Conservation (phyloP, 2,888 invertebrate genomes). For the Venusia cambrica region DNA sequence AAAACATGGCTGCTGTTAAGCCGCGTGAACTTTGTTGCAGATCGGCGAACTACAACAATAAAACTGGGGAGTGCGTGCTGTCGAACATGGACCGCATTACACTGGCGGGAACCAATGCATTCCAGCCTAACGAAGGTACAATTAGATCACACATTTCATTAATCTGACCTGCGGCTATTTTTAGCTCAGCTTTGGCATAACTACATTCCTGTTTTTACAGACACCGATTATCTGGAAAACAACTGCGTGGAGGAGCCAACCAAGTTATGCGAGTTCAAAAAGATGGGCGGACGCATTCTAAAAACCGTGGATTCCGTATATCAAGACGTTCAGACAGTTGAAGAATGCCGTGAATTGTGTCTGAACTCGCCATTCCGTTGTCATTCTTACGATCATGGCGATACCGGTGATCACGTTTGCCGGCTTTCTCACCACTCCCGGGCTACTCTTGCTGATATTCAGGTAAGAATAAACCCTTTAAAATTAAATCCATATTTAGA, state of each 20-base stretch:
- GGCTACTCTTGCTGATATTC: slow-evolving; percentile 92
- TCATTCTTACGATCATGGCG: slow-evolving; percentile 96
- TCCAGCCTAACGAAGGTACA: slow-evolving; percentile 84
- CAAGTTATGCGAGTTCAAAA: slow-evolving; percentile 96
- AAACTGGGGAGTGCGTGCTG: slow-evolving; percentile 91
- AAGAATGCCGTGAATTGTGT: slow-evolving; percentile 94
- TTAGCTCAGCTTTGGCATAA: slow-evolving; percentile 13
- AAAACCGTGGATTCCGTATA: slow-evolving; percentile 97
- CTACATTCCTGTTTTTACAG: slow-evolving; percentile 40
- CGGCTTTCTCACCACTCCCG: slow-evolving; percentile 95
- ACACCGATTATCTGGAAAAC: slow-evolving; percentile 93
- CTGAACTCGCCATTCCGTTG: slow-evolving; percentile 94
- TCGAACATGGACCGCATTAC: slow-evolving; percentile 96
- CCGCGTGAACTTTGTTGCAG: slow-evolving; percentile 81
- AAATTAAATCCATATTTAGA: no score
- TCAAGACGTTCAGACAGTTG: slow-evolving; percentile 92
- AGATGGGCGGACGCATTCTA: slow-evolving; percentile 91
- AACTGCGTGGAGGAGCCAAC: slow-evolving; percentile 97
- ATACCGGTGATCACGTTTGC: slow-evolving; percentile 96
- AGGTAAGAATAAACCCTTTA: slow-evolving; percentile 78
- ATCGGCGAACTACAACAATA: slow-evolving; percentile 94
- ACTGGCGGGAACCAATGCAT: slow-evolving; percentile 89
- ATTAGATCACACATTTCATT: slow-evolving; percentile 28
- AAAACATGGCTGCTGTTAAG: slow-evolving; percentile 52
- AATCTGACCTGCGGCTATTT: slow-evolving; percentile 23